phyloP scores from a whole-genome alignment of 1,140 invertebrate species.

The Gyrodactylus bullatarudis region DNA sequence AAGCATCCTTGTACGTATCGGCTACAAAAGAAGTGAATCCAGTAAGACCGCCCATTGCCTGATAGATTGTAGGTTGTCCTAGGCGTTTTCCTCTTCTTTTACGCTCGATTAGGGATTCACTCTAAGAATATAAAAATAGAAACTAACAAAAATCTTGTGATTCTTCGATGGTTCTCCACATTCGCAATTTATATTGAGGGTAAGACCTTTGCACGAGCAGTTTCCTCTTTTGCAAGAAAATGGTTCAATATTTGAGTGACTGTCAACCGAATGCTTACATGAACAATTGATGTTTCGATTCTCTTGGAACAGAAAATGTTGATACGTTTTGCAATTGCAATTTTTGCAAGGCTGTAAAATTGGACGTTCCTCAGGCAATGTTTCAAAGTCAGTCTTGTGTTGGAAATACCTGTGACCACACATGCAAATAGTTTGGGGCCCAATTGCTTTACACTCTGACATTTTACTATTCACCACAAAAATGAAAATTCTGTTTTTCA shows the following conservation, averaged over 20 bases:
- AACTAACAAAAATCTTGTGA: background rate
- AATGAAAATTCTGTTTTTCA: conserved; percentile 19
- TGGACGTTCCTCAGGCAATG: conserved; percentile 14
- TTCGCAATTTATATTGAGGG: background rate
- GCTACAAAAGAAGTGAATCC: background rate
- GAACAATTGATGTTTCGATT: background rate
- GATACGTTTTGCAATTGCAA: background rate
- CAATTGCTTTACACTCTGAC: conserved; percentile 22
- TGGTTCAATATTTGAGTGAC: background rate
- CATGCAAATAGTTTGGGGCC: conserved; percentile 21
- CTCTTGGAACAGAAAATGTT: background rate
- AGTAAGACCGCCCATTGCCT: background rate
- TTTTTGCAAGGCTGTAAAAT: conserved; percentile 9
- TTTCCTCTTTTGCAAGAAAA: background rate
- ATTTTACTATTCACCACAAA: conserved; percentile 15
- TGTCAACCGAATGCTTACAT: background rate
- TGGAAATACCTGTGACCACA: conserved; percentile 20
- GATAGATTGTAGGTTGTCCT: background rate
- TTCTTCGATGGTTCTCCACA: background rate
- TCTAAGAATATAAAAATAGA: background rate
- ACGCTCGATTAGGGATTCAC: background rate
- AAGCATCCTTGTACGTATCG: background rate
- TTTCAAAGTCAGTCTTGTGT: conserved; percentile 19
- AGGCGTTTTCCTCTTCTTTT: background rate
- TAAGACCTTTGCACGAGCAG: background rate